These are phyloP conservation scores for Bicyclus anynana DNA, from an alignment of 1,140 invertebrate species.

Conservation along the genomic window DNA sequence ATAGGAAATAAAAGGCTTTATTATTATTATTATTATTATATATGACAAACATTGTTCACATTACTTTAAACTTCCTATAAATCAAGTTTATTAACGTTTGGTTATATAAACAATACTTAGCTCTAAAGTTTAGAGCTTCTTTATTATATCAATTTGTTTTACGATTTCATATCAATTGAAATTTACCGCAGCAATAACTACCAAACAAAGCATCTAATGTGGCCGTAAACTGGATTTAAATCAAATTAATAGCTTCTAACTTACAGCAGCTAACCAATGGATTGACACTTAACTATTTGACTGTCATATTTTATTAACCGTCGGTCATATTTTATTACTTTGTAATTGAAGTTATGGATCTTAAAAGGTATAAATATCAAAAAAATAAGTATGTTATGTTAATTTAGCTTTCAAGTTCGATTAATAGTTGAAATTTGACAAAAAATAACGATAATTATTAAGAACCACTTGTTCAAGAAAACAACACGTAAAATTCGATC, in stretches of 20 bases:
- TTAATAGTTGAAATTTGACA: no score
- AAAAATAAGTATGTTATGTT: no score
- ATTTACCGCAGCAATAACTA: conserved; percentile 13
- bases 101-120: background rate
- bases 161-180: conserved; percentile 11
- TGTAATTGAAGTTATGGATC: background rate
- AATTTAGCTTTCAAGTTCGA: no score
- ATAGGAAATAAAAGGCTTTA: background rate
- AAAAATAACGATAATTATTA: no score
- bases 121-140: background rate
- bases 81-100: background rate
- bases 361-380: no score
- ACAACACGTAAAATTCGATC: no score
- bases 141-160: conserved; percentile 13
- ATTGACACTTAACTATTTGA: conserved; percentile 15
- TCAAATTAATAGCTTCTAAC: conserved; percentile 2
- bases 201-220: conserved; percentile 8
- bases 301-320: conserved; percentile 11
- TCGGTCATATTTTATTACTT: background rate
- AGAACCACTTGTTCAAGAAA: no score
- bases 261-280: conserved; percentile 1
- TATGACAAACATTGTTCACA: background rate
- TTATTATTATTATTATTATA: background rate
- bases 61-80: background rate
- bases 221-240: conserved; percentile 13